Percentiles rank a stretch among this genome's conserved stretches.
Evolutionary conservation across 1,140 invertebrate species (phyloP).

Genomic region (Micrasema longulum): DNA sequence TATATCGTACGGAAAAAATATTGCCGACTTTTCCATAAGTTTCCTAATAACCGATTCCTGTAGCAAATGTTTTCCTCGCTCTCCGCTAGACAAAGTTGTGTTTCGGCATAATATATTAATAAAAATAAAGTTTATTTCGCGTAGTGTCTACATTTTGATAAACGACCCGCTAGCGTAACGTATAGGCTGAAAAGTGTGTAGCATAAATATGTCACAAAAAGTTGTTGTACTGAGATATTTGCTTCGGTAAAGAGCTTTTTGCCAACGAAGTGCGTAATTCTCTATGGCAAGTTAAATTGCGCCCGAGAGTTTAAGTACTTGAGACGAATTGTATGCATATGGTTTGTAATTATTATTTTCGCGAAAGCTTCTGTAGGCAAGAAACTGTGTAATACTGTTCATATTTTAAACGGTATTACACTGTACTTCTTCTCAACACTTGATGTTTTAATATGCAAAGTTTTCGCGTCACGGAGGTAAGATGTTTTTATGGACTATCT

Average conservation of each 20-base stretch:
- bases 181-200: conserved; percentile 24
- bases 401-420: too few relatives aligned
- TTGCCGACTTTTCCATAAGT: conserved; percentile 13
- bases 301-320: too few relatives aligned
- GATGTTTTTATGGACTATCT: too few relatives aligned
- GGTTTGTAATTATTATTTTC: too few relatives aligned
- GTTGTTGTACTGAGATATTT: conserved; percentile 18
- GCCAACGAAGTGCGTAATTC: background rate
- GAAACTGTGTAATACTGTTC: too few relatives aligned
- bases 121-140: conserved; percentile 27
- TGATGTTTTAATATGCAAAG: too few relatives aligned
- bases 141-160: conserved; percentile 20
- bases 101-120: conserved; percentile 33
- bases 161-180: conserved; percentile 1
- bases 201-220: conserved; percentile 31
- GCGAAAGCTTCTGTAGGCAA: too few relatives aligned
- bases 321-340: too few relatives aligned
- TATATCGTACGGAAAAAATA: conserved; percentile 14
- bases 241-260: conserved; percentile 7
- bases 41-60: conserved; percentile 29
- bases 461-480: too few relatives aligned
- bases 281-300: background rate
- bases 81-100: conserved; percentile 22
- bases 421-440: too few relatives aligned
- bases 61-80: conserved; percentile 23